phyloP scores from a whole-genome alignment of 2,797 vertebrate genomes.

The Ficedula albicollis region DNA sequence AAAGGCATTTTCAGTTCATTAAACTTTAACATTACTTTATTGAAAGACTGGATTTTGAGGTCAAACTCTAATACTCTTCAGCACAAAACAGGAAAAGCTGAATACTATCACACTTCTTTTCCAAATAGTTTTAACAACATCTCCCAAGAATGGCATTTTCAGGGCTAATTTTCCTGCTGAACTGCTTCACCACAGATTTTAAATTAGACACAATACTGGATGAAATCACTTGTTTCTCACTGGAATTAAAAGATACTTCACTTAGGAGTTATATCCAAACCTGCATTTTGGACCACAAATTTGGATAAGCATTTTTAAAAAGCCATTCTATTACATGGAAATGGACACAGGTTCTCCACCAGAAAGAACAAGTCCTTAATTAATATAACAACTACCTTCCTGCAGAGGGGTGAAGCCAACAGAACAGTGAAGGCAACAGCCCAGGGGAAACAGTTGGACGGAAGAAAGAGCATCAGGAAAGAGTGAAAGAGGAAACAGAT shows the following conservation, averaged over 20 bases:
- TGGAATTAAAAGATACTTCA: not conserved
- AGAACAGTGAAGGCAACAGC: not conserved
- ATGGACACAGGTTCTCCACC: not conserved
- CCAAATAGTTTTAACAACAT: not conserved
- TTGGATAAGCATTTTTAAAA: not conserved
- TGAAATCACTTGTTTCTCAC: not conserved
- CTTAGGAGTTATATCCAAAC: not conserved
- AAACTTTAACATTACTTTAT: not conserved
- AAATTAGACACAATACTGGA: not conserved
- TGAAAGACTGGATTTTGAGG: slow-evolving; percentile 17
- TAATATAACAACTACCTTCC: not conserved
- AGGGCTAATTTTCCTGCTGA: not conserved
- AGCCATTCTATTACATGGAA: not conserved
- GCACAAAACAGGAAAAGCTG: not conserved
- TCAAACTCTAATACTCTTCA: not conserved
- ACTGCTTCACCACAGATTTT: not conserved
- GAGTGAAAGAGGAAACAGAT: slow-evolving; percentile 53
- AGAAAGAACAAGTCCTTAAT: not conserved
- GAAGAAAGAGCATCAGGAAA: slow-evolving; percentile 18
- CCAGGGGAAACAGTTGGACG: not conserved
- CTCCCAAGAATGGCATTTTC: not conserved
- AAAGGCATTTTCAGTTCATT: slow-evolving; percentile 8
- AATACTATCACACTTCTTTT: not conserved
- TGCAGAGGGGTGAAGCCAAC: not conserved
- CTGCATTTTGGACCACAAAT: not conserved